A percentile compares a stretch with the other conserved stretches of the same genome.
These are phyloP conservation scores for Leucoptera coffeella DNA, from an alignment of 2,888 invertebrate species.

Conservation along the genomic window DNA sequence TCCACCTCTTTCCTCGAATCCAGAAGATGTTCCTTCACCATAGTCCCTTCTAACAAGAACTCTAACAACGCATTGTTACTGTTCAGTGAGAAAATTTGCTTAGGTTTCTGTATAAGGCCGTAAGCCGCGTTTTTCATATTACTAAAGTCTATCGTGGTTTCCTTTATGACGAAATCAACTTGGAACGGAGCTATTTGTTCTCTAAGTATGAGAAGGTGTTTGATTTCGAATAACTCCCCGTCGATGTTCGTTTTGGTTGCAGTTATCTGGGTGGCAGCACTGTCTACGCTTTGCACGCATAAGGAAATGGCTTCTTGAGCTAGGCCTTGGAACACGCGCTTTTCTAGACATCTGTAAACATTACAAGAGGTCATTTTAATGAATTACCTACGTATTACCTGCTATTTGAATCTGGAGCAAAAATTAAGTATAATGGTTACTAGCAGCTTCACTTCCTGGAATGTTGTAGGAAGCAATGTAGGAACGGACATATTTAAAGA, in stretches of 20 bases:
- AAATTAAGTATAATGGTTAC: too few species aligned
- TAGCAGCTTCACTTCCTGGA: background rate
- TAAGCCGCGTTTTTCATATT: constrained; percentile 84
- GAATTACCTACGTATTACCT: background rate
- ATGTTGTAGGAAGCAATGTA: too few species aligned
- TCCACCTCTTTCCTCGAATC: constrained; percentile 97
- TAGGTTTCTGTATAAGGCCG: constrained; percentile 67
- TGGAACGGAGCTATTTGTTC: constrained; percentile 99
- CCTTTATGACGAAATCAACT: constrained; percentile 88
- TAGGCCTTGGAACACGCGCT: constrained; percentile 91
- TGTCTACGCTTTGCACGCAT: constrained; percentile 85
- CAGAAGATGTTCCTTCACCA: constrained; percentile 84
- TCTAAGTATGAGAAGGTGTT: constrained; percentile 90
- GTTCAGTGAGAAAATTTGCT: constrained; percentile 79
- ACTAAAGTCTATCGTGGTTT: constrained; percentile 90
- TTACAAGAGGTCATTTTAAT: too few species aligned
- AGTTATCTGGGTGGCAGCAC: constrained; percentile 75
- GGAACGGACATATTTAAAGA: too few species aligned
- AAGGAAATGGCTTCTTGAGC: constrained; percentile 92
- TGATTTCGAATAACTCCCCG: constrained; percentile 94
- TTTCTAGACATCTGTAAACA: constrained; percentile 76
- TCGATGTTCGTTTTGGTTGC: constrained; percentile 76
- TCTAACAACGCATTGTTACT: constrained; percentile 90
- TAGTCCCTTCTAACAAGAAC: constrained; percentile 86
- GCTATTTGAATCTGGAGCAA: too few species aligned